Evolutionary conservation across 1,140 invertebrate genomes (phyloP).

Genomic region (Colletes gigas): DNA sequence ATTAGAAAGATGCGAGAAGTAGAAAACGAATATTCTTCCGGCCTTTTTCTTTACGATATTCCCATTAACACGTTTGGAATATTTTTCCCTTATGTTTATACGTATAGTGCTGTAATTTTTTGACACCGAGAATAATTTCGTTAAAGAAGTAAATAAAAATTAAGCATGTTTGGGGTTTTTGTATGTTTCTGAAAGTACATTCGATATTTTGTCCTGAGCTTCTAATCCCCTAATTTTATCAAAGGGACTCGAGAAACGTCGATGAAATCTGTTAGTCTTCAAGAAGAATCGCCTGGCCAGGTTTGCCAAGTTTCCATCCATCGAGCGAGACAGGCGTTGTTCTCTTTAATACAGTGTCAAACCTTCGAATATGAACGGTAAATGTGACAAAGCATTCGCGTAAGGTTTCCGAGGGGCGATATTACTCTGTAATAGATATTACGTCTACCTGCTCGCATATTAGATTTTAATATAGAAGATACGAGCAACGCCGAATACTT

Average conservation of each 20-base stretch:
- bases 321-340: conserved; percentile 41
- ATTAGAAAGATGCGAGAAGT: no score
- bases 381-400: conserved; percentile 67
- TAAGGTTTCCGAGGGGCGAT: conserved; percentile 65
- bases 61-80: no score
- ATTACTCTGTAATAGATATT: conserved; percentile 72
- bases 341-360: conserved; percentile 54
- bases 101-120: no score
- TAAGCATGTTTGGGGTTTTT: no score
- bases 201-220: no score
- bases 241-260: neutral
- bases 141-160: no score
- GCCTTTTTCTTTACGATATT: no score
- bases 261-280: neutral
- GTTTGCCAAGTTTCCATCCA: neutral
- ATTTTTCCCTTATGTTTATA: no score
- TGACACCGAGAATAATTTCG: no score
- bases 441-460: conserved; percentile 67
- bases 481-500: conserved; percentile 64
- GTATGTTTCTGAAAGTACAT: no score
- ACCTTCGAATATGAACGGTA: conserved; percentile 54
- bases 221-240: no score
- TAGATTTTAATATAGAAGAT: conserved; percentile 71
- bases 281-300: neutral
- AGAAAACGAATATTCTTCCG: no score